Conservation (phyloP, 1,140 invertebrate species). For the Streblospio benedicti region DNA sequence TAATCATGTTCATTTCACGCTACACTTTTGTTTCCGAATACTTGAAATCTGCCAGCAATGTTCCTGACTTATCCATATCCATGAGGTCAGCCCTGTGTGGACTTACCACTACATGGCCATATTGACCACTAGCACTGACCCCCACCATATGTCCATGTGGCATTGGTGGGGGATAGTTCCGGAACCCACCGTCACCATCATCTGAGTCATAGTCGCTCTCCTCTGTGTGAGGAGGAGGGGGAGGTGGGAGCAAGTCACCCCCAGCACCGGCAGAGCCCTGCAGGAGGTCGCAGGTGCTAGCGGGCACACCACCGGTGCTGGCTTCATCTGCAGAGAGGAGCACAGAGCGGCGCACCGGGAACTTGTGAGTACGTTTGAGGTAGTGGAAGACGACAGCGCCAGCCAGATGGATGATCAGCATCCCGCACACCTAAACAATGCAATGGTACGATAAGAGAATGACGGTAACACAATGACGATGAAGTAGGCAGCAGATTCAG, state of each 20-base stretch:
- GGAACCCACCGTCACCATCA: not conserved
- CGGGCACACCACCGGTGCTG: not conserved
- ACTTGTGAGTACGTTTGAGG: constrained; percentile 6
- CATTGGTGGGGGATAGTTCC: not conserved
- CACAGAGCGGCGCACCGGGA: constrained; percentile 3
- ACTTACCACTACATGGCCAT: no score
- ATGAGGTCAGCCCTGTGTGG: not conserved
- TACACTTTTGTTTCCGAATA: constrained; percentile 14
- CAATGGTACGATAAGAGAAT: no score
- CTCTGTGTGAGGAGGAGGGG: not conserved
- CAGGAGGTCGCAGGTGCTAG: not conserved
- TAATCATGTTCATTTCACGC: no score
- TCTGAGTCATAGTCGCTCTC: not conserved
- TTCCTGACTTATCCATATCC: not conserved
- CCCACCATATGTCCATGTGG: no score
- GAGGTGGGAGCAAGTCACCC: no score
- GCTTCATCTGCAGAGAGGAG: no score
- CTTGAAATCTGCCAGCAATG: not conserved
- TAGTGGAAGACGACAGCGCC: constrained; percentile 11
- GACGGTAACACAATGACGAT: no score
- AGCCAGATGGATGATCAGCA: constrained; percentile 7
- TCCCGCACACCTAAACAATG: no score
- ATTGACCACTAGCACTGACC: no score
- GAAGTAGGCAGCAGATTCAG: no score
- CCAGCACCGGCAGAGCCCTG: no score